phyloP scores from a whole-genome alignment of 2,888 invertebrate species.

The Lasioglossum lativentre region DNA sequence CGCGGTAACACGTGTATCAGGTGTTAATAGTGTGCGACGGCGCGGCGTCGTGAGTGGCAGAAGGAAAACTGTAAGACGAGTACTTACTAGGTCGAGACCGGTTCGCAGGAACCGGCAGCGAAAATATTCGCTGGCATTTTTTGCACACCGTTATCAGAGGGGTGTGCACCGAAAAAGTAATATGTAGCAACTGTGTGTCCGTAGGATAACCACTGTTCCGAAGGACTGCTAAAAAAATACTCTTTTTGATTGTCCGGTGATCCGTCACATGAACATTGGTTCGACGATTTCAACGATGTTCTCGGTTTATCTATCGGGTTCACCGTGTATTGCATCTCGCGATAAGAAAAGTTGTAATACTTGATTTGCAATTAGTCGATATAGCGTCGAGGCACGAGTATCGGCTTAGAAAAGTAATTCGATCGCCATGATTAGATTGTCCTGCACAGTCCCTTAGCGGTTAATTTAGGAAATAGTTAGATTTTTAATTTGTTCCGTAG shows the following conservation, averaged over 20 bases:
- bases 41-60: neutral
- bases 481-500: too few species aligned
- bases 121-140: slow-evolving; percentile 11
- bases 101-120: slow-evolving; percentile 9
- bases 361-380: neutral
- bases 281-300: neutral
- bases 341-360: slow-evolving; percentile 28
- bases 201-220: neutral
- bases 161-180: neutral
- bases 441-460: neutral
- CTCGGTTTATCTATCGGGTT: neutral
- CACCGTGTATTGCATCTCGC: neutral
- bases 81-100: slow-evolving; percentile 13
- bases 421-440: neutral
- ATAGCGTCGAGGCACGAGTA: neutral
- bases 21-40: slow-evolving; percentile 11
- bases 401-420: neutral
- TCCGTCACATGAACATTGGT: neutral
- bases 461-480: too few species aligned
- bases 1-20: slow-evolving; percentile 45
- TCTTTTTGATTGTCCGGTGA: neutral
- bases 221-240: neutral
- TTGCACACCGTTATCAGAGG: neutral
- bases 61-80: neutral
- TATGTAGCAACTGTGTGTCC: neutral